Percentiles rank a stretch among this genome's conserved stretches.
These are phyloP conservation scores for Conomelus anceps DNA, from an alignment of 2,888 invertebrate genomes.

Conservation along the genomic window DNA sequence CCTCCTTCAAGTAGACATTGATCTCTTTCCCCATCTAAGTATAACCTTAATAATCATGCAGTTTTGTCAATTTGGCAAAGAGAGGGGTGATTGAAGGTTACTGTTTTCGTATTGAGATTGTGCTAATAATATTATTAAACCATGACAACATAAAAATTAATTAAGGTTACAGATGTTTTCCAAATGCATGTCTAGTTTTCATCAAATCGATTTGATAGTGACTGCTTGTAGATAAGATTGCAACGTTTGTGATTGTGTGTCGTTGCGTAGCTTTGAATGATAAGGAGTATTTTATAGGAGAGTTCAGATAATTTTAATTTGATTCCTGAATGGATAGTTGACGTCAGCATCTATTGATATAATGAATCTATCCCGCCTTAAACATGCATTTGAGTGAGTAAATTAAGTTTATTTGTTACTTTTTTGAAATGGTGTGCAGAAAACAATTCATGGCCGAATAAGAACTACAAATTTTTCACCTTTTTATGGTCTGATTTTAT, in stretches of 20 bases:
- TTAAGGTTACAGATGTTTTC: too few relatives aligned
- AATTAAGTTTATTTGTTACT: not conserved
- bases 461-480: too few relatives aligned
- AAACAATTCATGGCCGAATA: too few relatives aligned
- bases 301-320: not conserved
- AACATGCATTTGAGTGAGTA: not conserved
- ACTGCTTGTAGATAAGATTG: too few relatives aligned
- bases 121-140: too few relatives aligned
- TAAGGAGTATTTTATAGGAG: not conserved
- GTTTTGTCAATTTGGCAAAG: conserved; percentile 5
- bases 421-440: too few relatives aligned
- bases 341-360: not conserved
- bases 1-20: not conserved
- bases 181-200: too few relatives aligned
- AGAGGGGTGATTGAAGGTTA: not conserved
- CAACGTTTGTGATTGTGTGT: too few relatives aligned
- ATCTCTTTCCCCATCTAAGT: not conserved
- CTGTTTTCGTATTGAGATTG: too few relatives aligned
- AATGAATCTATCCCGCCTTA: not conserved
- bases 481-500: too few relatives aligned
- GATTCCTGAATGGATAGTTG: not conserved
- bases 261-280: not conserved
- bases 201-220: too few relatives aligned
- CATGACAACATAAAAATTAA: too few relatives aligned
- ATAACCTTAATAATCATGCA: conserved; percentile 1